Evolutionary conservation across 2,113 vertebrate genomes (phyloP).

Genomic region (Planiliza haematocheilus): DNA sequence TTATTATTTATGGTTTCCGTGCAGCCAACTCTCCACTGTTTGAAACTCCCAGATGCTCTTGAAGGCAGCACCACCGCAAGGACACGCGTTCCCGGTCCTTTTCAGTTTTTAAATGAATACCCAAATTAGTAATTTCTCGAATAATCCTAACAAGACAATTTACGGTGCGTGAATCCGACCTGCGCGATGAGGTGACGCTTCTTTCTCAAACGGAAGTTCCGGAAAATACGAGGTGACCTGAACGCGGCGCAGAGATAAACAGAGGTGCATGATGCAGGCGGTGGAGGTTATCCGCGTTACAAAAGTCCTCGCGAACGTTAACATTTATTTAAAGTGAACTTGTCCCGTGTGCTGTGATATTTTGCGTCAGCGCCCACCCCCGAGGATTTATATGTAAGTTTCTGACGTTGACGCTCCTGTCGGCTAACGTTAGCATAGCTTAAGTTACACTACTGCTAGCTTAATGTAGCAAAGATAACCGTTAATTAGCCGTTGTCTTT

Average conservation of each 20-base stretch:
- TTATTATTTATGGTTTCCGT: no score
- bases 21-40: no score
- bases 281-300: no score
- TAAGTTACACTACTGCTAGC: slow-evolving; percentile 18
- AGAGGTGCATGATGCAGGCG: slow-evolving; percentile 15
- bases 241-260: slow-evolving; percentile 66
- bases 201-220: slow-evolving; percentile 3
- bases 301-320: background rate
- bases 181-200: background rate
- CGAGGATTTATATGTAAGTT: background rate
- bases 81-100: no score
- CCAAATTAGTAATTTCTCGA: no score
- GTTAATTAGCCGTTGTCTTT: background rate
- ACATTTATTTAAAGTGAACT: background rate
- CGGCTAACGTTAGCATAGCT: background rate
- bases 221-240: slow-evolving; percentile 20
- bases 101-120: no score
- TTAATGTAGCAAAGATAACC: no score
- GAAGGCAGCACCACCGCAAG: background rate
- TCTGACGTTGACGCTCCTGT: background rate
- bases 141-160: no score
- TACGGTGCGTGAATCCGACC: background rate
- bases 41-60: background rate
- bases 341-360: accelerated
- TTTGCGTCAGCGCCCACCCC: background rate